Conservation (phyloP, 2,797 vertebrate species). For the Rhinogobio ventralis region DNA sequence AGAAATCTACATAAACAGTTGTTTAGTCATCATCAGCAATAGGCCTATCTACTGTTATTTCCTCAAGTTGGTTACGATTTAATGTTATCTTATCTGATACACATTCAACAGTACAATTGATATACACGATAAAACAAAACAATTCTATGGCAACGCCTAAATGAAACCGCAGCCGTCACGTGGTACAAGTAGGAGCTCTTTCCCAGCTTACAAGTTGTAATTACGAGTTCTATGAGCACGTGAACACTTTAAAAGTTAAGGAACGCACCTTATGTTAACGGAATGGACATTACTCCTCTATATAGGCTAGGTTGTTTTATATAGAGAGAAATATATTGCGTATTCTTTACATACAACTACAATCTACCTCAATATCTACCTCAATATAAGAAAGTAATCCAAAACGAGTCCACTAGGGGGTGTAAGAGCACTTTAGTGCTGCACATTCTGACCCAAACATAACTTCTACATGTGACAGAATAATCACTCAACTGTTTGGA, state of each 20-base stretch:
- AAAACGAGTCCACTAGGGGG: neutral
- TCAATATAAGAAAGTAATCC: neutral
- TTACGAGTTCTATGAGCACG: neutral
- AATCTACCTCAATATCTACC: neutral
- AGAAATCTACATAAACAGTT: neutral
- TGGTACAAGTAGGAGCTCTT: neutral
- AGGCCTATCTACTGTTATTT: neutral
- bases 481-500: neutral
- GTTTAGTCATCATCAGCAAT: neutral
- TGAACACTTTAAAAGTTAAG: neutral
- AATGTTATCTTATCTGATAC: neutral
- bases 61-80: neutral
- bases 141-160: neutral
- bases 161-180: neutral
- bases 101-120: neutral
- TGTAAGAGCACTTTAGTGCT: neutral
- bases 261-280: neutral
- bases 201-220: neutral
- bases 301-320: neutral
- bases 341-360: neutral
- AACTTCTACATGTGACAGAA: neutral
- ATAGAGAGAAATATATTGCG: neutral
- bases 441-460: neutral
- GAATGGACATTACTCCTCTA: neutral
- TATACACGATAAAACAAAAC: neutral